Evolutionary conservation across 1,140 invertebrate genomes (phyloP).

Genomic region (Drosophila pectinifera): DNA sequence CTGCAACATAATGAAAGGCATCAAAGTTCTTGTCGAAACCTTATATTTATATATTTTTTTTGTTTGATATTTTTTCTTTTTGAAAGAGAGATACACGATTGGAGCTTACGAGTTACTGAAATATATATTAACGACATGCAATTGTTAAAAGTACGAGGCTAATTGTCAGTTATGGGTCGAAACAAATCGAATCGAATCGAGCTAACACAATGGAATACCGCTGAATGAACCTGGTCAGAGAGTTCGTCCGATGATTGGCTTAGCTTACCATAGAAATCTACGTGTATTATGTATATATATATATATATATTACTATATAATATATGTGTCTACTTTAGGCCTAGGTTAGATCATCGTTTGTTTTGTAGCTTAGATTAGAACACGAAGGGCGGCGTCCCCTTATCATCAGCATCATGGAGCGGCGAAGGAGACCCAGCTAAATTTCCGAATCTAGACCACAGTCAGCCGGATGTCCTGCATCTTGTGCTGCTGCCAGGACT

Average conservation of each 20-base stretch:
- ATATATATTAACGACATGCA: conserved; percentile 81
- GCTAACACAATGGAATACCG: conserved; percentile 69
- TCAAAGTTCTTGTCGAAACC: conserved; percentile 69
- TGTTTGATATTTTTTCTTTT: conserved; percentile 75
- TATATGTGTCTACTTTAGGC: conserved; percentile 58
- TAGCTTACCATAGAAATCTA: conserved; percentile 69
- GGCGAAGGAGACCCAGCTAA: conserved; percentile 19
- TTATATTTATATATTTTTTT: conserved; percentile 76
- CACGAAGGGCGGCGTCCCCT: conserved; percentile 30
- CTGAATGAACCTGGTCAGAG: conserved; percentile 59
- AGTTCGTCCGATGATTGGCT: conserved; percentile 71
- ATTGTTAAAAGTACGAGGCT: conserved; percentile 66
- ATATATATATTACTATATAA: conserved; percentile 56
- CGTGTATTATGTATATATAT: conserved; percentile 42
- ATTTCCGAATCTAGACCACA: conserved; percentile 62
- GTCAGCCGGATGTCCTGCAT: conserved; percentile 84
- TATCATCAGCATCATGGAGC: conserved; percentile 59
- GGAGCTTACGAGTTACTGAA: conserved; percentile 78
- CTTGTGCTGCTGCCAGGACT: conserved; percentile 80
- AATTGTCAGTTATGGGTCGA: conserved; percentile 70
- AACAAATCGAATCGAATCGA: conserved; percentile 38
- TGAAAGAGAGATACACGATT: conserved; percentile 81
- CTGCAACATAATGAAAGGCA: conserved; percentile 9
- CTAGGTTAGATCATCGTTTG: conserved; percentile 73
- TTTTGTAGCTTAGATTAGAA: conserved; percentile 59